Evolutionary conservation across 1,140 invertebrate genomes (phyloP), one percentile per base, ranked within the genome.

Genomic region (Bombus cullumanus): DNA sequence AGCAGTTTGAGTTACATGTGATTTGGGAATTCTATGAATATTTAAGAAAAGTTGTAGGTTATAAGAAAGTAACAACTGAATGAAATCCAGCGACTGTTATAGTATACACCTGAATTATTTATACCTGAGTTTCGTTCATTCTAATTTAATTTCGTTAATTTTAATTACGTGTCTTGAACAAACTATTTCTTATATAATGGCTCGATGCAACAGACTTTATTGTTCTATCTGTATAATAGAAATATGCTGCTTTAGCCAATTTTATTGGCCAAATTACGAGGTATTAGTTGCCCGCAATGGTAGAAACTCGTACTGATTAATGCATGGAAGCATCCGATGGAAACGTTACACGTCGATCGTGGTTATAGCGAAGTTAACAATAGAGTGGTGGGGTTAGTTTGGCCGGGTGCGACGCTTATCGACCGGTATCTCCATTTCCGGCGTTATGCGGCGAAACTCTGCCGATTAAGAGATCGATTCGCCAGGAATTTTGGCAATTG

Each of bases 401-500:
- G 12, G 10, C 37, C 37, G n/a, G 37, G 39, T 73, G 37, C n/a
- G 25, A 73, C 53, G 53, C 37, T 59, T 62, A 66, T 77, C 47
- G 57, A 37, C 34, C 31, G 25, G 25, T 37, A 37, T 64, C 57
- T 66, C 34, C 31, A 22, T 66, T 75, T 64, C 71, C 4, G 6
- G 39, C 28, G n/a, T 59, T 59, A 28, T 8, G 12, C 34, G 37
- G 10, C 28, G 59, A 66, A 78, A 57, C 37, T 69, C 64, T 15
- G 28, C 37, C 82, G n/a, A 59, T 78, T 79, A 84, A 84, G 68
- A 57, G 39, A 84, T 83, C 69, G 53, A 74, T 74, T 57, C 34
- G 25, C 41, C 41, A 22, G 37, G 22, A 72, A 73, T 73, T 72
- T 81, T 53, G 66, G 9, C 31, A 71, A 81, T 81, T 81, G 79